A percentile compares a stretch with the other conserved stretches of the same genome.
Evolutionary conservation across 2,113 vertebrate genomes (phyloP).

Genomic region (Geococcyx californianus): DNA sequence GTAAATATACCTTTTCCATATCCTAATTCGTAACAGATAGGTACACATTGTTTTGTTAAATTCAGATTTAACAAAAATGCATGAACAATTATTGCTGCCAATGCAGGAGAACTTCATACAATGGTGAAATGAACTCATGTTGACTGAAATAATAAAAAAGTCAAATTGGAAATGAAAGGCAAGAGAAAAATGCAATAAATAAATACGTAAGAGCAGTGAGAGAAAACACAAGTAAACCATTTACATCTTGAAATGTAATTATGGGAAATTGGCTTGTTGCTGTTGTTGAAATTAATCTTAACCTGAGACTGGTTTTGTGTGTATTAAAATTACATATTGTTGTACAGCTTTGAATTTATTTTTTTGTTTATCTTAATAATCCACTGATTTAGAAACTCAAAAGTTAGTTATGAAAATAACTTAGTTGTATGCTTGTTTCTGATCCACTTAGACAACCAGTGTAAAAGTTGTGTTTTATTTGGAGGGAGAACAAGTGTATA

Average conservation of each 20-base stretch:
- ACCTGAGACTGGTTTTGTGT: not conserved
- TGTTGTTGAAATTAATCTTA: not conserved
- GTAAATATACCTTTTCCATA: not conserved
- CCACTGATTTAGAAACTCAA: not conserved
- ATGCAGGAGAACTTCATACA: not conserved
- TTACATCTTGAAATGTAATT: not conserved
- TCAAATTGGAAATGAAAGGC: not conserved
- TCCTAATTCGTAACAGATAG: not conserved
- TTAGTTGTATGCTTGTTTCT: not conserved
- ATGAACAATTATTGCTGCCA: not conserved
- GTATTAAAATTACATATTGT: not conserved
- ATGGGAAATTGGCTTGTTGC: not conserved
- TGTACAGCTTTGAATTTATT: not conserved
- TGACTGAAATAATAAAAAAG: not conserved
- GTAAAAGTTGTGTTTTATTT: not conserved
- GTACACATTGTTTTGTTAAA: not conserved
- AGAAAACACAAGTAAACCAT: not conserved
- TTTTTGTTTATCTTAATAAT: not conserved
- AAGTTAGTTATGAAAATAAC: not conserved
- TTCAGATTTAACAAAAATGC: not conserved
- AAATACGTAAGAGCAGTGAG: not conserved
- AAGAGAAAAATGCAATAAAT: not conserved
- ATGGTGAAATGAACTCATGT: not conserved
- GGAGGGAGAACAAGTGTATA: not conserved
- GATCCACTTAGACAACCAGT: accelerated